These are phyloP conservation scores for Bombyx mori DNA, from an alignment of 1,140 invertebrate species.

Conservation along the genomic window DNA sequence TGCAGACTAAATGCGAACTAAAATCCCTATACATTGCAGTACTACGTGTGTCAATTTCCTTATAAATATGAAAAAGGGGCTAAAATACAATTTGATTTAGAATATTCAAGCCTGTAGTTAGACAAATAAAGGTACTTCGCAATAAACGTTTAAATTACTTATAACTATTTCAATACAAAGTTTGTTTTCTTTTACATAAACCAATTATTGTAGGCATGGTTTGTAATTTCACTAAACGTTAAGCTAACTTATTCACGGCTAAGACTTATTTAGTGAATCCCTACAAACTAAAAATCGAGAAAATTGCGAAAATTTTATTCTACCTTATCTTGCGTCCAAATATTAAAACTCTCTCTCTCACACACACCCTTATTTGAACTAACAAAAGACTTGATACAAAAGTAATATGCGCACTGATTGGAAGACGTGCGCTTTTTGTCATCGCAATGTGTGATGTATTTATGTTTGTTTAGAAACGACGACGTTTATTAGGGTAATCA, in stretches of 20 bases:
- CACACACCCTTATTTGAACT: constrained; percentile 16
- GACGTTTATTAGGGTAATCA: constrained; percentile 67
- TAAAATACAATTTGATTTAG: no score
- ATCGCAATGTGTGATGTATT: no score
- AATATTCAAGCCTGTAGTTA: no score
- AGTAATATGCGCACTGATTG: no score
- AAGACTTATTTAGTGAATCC: not conserved
- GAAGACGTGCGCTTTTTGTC: no score
- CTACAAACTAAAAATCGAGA: not conserved
- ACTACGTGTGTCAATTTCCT: no score
- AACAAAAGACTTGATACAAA: constrained; percentile 16
- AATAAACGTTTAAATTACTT: not conserved
- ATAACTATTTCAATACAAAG: not conserved
- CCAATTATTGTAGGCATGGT: not conserved
- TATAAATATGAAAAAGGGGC: no score
- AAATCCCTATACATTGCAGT: no score
- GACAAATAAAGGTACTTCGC: not conserved
- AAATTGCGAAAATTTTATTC: not conserved
- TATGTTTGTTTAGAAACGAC: constrained; percentile 48
- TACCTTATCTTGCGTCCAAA: not conserved
- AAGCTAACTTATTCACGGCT: not conserved
- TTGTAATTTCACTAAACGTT: not conserved
- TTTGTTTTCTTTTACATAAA: not conserved
- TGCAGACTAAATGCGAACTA: no score
- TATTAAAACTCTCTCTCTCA: not conserved